Conservation (phyloP, 2,797 vertebrate genomes). For the Pangasius larnaudii region DNA sequence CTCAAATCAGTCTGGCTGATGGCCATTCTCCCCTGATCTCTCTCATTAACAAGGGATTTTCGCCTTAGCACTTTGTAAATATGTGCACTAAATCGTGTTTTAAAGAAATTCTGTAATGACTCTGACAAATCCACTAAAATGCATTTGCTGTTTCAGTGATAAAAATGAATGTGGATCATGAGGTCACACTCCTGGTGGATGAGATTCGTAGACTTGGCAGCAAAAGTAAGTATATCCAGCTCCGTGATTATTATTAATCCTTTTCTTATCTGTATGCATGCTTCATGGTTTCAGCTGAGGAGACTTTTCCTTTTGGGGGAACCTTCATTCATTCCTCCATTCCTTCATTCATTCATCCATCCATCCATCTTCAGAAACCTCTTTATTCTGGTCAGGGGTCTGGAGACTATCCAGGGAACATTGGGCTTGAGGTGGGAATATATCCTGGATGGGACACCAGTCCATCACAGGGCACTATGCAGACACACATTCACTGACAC, state of each 20-base stretch:
- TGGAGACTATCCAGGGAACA: neutral
- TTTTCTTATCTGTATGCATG: neutral
- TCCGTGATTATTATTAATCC: neutral
- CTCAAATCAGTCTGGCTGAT: neutral
- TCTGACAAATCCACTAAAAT: neutral
- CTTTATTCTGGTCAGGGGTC: neutral
- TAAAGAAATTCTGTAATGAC: neutral
- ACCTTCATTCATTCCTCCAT: neutral
- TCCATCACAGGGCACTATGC: neutral
- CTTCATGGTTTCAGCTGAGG: neutral
- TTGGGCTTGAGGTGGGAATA: neutral
- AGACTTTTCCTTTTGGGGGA: neutral
- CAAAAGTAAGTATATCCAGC: conserved; percentile 3
- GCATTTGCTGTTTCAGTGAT: neutral
- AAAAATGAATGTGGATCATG: conserved; percentile 20
- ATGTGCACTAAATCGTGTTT: neutral
- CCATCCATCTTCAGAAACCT: neutral
- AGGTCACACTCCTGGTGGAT: conserved; percentile 19
- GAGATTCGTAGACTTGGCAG: conserved; percentile 15
- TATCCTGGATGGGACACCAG: neutral
- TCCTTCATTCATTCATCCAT: neutral
- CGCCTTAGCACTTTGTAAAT: neutral
- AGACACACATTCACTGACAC: neutral
- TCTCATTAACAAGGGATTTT: neutral
- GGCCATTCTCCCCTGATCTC: neutral